Conservation (phyloP, 2,797 vertebrate genomes). For the Helostoma temminkii region DNA sequence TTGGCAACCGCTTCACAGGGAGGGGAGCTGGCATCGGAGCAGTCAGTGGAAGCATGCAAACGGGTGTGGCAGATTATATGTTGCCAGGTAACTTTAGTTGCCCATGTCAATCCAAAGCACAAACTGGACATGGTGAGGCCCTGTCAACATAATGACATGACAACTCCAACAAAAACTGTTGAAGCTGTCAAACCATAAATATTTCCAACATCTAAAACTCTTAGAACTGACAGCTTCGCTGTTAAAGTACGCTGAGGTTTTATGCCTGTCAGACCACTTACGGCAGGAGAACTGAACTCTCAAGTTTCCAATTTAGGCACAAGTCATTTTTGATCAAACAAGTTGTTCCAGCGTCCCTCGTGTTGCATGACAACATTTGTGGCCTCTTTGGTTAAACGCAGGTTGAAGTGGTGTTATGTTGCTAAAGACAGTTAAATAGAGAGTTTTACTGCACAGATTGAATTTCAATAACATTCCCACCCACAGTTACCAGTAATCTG, state of each 20-base stretch:
- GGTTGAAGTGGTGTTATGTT: slow-evolving; percentile 44
- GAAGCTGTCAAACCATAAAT: neutral
- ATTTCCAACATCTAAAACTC: neutral
- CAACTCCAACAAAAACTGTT: neutral
- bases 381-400: slow-evolving; percentile 15
- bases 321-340: slow-evolving; percentile 11
- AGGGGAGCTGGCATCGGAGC: slow-evolving; percentile 11
- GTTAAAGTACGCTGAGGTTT: neutral
- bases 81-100: slow-evolving; percentile 61
- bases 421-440: slow-evolving; percentile 28
- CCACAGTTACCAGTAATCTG: neutral
- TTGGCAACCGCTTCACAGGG: slow-evolving; percentile 64
- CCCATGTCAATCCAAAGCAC: slow-evolving; percentile 16
- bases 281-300: slow-evolving; percentile 13
- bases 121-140: neutral
- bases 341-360: slow-evolving; percentile 14
- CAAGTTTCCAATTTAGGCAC: slow-evolving; percentile 40
- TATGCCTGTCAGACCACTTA: neutral
- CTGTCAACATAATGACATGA: neutral
- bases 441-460: neutral
- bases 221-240: neutral
- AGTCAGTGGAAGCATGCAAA: slow-evolving; percentile 54
- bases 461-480: slow-evolving; percentile 25
- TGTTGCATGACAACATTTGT: slow-evolving; percentile 53
- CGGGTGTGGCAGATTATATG: slow-evolving; percentile 50